These are phyloP conservation scores for Sebastes cheni DNA, from an alignment of 2,797 vertebrate species.

Conservation along the genomic window DNA sequence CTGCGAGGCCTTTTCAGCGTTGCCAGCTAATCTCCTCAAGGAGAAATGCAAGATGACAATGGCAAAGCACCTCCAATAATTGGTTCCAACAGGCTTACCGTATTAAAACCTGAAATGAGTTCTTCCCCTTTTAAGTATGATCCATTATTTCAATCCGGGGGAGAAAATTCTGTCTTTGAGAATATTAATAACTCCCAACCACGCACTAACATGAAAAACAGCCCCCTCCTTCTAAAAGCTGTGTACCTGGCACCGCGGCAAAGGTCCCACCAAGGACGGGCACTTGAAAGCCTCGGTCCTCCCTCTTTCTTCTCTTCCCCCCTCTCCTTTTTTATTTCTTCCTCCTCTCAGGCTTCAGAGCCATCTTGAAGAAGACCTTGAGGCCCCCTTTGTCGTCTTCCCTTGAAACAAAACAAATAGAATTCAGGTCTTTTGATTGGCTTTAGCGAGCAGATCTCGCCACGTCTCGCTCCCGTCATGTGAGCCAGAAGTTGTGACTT, in stretches of 20 bases:
- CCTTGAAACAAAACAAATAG: slow-evolving; percentile 94
- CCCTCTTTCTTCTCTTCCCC: slow-evolving; percentile 13
- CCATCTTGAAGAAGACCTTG: slow-evolving; percentile 93
- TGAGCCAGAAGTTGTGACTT: slow-evolving; percentile 80
- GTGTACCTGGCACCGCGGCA: slow-evolving; percentile 91
- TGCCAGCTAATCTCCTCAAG: slow-evolving; percentile 86
- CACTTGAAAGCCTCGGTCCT: slow-evolving; percentile 82
- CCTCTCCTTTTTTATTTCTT: slow-evolving; percentile 40
- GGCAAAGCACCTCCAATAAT: slow-evolving; percentile 88
- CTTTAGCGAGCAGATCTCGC: slow-evolving; percentile 68
- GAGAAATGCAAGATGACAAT: slow-evolving; percentile 86
- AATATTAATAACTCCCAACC: slow-evolving; percentile 85
- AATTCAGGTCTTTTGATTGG: slow-evolving; percentile 88
- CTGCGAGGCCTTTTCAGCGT: slow-evolving; percentile 78
- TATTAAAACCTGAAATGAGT: slow-evolving; percentile 89
- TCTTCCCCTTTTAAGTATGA: slow-evolving; percentile 86
- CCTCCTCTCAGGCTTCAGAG: slow-evolving; percentile 86
- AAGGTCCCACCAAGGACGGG: slow-evolving; percentile 93
- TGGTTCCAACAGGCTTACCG: slow-evolving; percentile 90
- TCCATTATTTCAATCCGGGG: slow-evolving; percentile 87
- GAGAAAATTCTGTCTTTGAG: slow-evolving; percentile 84
- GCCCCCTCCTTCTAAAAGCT: slow-evolving; percentile 59
- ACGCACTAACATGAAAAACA: slow-evolving; percentile 66
- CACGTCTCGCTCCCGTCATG: slow-evolving; percentile 66
- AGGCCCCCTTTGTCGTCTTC: slow-evolving; percentile 93